These are phyloP conservation scores for Recurvirostra avosetta DNA, from an alignment of 2,113 vertebrate species.

Conservation along the genomic window DNA sequence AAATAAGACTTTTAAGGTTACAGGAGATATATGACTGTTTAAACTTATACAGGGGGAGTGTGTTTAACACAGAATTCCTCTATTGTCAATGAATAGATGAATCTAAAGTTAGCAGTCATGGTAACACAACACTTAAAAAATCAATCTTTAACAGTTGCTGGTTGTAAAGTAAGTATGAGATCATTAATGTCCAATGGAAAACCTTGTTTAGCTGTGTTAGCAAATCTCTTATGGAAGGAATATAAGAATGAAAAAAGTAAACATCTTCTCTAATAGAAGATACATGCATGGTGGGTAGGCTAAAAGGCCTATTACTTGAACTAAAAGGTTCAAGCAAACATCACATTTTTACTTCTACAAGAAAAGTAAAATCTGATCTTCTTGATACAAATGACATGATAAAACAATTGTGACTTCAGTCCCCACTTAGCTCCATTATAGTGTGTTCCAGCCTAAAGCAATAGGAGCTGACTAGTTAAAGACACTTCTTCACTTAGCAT, in stretches of 20 bases:
- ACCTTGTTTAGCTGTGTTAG: neutral
- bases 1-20: neutral
- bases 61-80: neutral
- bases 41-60: rapidly evolving
- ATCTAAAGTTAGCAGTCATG: neutral
- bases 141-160: neutral
- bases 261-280: rapidly evolving
- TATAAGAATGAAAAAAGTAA: neutral
- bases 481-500: neutral
- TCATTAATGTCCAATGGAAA: neutral
- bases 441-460: neutral
- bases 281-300: neutral
- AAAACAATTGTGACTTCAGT: neutral
- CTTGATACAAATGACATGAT: neutral
- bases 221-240: rapidly evolving
- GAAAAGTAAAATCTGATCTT: neutral
- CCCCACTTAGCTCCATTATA: neutral
- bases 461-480: neutral
- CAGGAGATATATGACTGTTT: neutral
- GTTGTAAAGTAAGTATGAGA: neutral
- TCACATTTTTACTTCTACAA: neutral
- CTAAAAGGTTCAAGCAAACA: neutral
- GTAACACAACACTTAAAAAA: neutral
- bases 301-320: too few species aligned
- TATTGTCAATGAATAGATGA: neutral